These are phyloP conservation scores for Xiphophorus hellerii DNA, from an alignment of 2,113 vertebrate genomes.

Conservation along the genomic window DNA sequence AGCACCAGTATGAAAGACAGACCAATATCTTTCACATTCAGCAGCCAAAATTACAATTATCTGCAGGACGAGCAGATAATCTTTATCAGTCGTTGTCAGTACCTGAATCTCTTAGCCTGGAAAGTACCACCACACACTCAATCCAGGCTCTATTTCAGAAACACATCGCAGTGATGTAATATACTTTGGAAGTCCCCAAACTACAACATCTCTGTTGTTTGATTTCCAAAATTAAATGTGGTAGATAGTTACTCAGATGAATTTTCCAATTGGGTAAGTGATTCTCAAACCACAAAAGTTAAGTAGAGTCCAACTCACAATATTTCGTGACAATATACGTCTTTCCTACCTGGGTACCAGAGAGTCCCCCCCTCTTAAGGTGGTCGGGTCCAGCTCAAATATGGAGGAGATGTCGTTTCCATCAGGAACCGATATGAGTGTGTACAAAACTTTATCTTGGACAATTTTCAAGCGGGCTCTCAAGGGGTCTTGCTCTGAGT, in stretches of 20 bases:
- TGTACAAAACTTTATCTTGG: constrained; percentile 95
- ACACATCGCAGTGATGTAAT: constrained; percentile 8
- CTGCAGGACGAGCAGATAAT: no score
- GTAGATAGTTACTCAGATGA: background rate
- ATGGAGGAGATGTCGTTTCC: constrained; percentile 98
- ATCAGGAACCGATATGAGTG: constrained; percentile 94
- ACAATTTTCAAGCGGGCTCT: constrained; percentile 79
- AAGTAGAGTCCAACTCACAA: background rate
- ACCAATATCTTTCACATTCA: no score
- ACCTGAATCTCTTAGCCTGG: no score
- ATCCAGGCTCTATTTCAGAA: constrained; percentile 5
- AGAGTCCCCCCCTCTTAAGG: constrained; percentile 94
- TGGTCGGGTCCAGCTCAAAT: constrained; percentile 97
- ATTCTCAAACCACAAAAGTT: background rate
- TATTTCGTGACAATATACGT: background rate
- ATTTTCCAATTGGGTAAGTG: background rate
- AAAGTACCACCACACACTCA: no score
- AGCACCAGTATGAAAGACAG: no score
- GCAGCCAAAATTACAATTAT: no score
- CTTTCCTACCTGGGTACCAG: constrained; percentile 91
- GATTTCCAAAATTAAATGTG: constrained; percentile 35
- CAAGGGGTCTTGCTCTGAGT: constrained; percentile 88
- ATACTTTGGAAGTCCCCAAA: constrained; percentile 23
- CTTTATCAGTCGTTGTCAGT: no score
- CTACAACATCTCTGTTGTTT: constrained; percentile 3